Percentiles rank a stretch among this genome's conserved stretches.
Evolutionary conservation across 2,888 invertebrate genomes (phyloP).

Genomic region (Ethmia dodecea): DNA sequence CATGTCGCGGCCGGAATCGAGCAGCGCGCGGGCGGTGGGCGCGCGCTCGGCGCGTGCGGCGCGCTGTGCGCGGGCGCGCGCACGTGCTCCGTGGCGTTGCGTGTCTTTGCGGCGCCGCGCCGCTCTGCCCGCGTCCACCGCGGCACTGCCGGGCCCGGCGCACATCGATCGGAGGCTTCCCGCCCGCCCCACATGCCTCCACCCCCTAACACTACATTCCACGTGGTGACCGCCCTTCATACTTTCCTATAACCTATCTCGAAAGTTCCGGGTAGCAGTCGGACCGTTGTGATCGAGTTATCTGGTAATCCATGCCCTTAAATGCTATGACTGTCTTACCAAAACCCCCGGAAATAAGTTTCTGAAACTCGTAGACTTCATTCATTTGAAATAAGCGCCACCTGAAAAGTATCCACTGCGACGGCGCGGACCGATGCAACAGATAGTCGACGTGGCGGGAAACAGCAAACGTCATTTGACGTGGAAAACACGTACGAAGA

Average conservation of each 20-base stretch:
- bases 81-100: conserved; percentile 56
- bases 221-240: conserved; percentile 41
- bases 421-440: conserved; percentile 60
- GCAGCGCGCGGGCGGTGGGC: conserved; percentile 31
- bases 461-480: conserved; percentile 45
- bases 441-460: conserved; percentile 66
- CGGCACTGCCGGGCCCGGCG: conserved; percentile 54
- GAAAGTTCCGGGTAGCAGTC: too few species aligned
- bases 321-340: neutral
- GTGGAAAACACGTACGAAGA: conserved; percentile 30
- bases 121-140: conserved; percentile 69
- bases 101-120: conserved; percentile 66
- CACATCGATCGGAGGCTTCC: conserved; percentile 50
- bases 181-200: conserved; percentile 28
- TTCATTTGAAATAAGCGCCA: conserved; percentile 42
- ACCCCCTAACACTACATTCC: conserved; percentile 34
- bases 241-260: conserved; percentile 20
- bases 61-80: conserved; percentile 56
- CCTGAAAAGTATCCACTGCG: conserved; percentile 30
- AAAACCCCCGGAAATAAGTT: neutral
- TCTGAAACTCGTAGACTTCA: neutral
- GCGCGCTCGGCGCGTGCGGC: conserved; percentile 51
- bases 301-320: neutral
- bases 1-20: conserved; percentile 48
- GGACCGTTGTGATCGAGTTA: too few species aligned